Base-by-base conservation (phyloP, 2,797 vertebrate species). In the Babyrousa celebensis region DNA sequence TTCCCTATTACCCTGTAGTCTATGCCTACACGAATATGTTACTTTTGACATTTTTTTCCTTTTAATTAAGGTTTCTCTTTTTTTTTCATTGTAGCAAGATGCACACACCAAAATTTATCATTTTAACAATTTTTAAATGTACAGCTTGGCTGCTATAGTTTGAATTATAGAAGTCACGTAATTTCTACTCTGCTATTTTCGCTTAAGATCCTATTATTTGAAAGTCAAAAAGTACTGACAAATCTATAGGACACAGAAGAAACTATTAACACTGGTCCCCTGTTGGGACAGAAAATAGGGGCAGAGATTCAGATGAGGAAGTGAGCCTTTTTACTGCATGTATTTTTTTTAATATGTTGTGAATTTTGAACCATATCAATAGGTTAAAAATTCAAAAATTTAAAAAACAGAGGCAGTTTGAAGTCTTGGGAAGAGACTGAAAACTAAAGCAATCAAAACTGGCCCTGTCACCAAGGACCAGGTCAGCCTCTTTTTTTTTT, bases 101-200 rank as follows among this genome's bases (percentile, higher is more conserved):
- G 67, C 10, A 75, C 29, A 36, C 63, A 43, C 90, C 17, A 43
- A 91, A 88, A 77, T 67, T 54, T 80, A 48, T 25, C 79, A 67
- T 75, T 68, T 68, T 87, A 79, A 65, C 17, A 11, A 89, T 54
- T 86, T 85, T 40, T 85, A 87, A 71, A 40, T 62, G 63, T n/a
- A 11, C 3, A 54, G 36, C 32, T 93, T 68, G 77, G 43, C 18
- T 40, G 36, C 20, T 58, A 21, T 56, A 1, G 1, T 78, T 78
- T 78, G 14, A 91, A 93, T 71, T 56, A 29, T 12, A 63, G n/a
- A 92, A 67, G 71, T 84, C 8, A 12, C 54, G 63, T 7, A 52
- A 68, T 62, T 86, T 97, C 63, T 83, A 54, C 67, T 85, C 83
- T 77, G 63, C 3, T 88, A 23, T 84, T 87, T 87, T 58, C 29